phyloP scores from a whole-genome alignment of 2,888 invertebrate genomes.

The Drosophila borealis region DNA sequence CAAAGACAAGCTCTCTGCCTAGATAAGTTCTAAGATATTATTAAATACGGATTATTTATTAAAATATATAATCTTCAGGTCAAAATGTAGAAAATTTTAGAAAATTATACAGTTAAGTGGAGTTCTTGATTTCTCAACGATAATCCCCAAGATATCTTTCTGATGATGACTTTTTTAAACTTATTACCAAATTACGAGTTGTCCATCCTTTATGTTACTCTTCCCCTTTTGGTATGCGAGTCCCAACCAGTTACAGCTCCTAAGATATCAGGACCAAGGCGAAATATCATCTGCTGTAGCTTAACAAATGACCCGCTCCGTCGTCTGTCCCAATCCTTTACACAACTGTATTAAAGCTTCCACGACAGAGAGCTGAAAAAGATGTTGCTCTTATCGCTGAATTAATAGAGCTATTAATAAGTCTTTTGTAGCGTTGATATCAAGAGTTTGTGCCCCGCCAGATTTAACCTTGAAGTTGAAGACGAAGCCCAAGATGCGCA shows the following conservation, averaged over 20 bases:
- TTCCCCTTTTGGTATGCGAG: too few species aligned
- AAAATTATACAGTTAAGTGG: too few species aligned
- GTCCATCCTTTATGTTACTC: not conserved
- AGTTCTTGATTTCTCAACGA: too few species aligned
- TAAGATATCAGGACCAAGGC: conserved; percentile 6
- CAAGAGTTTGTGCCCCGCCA: conserved; percentile 27
- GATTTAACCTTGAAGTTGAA: conserved; percentile 60
- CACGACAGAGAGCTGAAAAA: conserved; percentile 30
- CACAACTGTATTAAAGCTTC: conserved; percentile 55
- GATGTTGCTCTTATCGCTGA: conserved; percentile 69
- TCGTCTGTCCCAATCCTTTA: conserved; percentile 34
- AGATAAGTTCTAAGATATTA: too few species aligned
- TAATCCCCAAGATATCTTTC: too few species aligned
- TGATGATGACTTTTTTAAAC: not conserved
- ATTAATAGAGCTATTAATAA: conserved; percentile 81
- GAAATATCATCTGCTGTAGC: conserved; percentile 9
- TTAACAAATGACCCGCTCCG: conserved; percentile 46
- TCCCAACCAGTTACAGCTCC: conserved; percentile 17
- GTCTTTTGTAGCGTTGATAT: conserved; percentile 72
- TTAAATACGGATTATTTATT: too few species aligned
- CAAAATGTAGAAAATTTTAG: too few species aligned
- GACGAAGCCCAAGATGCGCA: conserved; percentile 19
- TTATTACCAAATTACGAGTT: not conserved
- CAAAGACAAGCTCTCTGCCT: too few species aligned
- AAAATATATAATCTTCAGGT: too few species aligned